phyloP scores from a whole-genome alignment of 2,113 vertebrate genomes.

The Eonycteris spelaea region DNA sequence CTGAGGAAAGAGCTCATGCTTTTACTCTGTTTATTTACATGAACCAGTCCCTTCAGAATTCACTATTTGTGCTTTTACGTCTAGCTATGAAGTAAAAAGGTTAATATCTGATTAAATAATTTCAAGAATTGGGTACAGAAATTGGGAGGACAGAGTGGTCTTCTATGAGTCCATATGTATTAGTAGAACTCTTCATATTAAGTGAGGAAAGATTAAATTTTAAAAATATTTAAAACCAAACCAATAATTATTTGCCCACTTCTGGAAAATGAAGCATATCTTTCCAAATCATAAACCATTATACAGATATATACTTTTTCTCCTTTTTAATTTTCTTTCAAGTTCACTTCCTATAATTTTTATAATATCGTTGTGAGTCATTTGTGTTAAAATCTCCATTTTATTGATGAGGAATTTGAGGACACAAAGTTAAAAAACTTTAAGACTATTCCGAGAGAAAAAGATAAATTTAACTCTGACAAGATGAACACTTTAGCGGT shows the following conservation, averaged over 20 bases:
- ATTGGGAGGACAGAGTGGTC: neutral
- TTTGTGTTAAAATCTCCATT: neutral
- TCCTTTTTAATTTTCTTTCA: constrained; percentile 27
- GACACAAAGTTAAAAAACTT: neutral
- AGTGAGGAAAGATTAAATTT: neutral
- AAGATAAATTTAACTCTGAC: neutral
- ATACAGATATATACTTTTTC: neutral
- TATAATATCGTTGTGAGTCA: neutral
- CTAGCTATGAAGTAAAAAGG: neutral
- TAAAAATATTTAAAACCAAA: neutral
- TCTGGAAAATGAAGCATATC: neutral
- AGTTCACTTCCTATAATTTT: neutral
- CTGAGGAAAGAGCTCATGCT: neutral
- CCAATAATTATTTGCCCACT: neutral
- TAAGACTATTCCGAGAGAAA: neutral
- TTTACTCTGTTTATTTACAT: neutral
- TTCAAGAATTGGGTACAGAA: neutral
- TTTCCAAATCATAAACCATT: neutral
- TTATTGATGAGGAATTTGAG: neutral
- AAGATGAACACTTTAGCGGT: neutral
- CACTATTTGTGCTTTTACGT: neutral
- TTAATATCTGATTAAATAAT: neutral
- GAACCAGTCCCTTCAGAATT: neutral
- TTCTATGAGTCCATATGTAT: neutral
- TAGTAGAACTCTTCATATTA: neutral